Conservation (phyloP, 2,797 vertebrate genomes). For the Tachyglossus aculeatus region DNA sequence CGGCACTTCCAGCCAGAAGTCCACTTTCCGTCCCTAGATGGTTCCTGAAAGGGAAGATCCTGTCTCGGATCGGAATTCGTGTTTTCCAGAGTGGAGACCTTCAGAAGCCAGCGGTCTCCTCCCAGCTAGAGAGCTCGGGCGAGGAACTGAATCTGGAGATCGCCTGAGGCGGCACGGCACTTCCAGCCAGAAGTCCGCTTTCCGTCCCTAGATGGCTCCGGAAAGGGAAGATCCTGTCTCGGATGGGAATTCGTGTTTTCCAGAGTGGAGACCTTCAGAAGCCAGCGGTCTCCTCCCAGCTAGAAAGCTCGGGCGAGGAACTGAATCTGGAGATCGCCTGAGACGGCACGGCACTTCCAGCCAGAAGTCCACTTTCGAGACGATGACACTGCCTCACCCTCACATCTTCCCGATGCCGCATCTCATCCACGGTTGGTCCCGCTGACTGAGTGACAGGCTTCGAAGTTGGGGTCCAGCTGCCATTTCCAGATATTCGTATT, state of each 20-base stretch:
- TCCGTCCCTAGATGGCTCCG: neutral
- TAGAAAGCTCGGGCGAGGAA: constrained; percentile 3
- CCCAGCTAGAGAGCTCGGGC: neutral
- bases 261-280: neutral
- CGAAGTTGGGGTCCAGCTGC: no score
- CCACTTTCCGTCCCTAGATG: neutral
- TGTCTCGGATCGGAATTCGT: constrained; percentile 9
- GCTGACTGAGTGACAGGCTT: no score
- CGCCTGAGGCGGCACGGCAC: no score
- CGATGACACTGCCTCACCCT: no score
- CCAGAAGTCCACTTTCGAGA: no score
- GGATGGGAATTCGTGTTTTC: neutral
- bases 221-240: neutral
- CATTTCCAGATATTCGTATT: no score
- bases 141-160: constrained; percentile 5
- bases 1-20: no score
- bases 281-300: neutral
- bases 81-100: neutral
- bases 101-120: constrained; percentile 6
- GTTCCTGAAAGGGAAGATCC: neutral
- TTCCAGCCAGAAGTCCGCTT: no score
- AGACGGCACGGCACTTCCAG: no score
- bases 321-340: no score
- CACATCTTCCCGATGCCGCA: no score
- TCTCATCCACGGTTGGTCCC: no score